Conservation (phyloP, 2,113 vertebrate genomes). For the Laterallus jamaicensis region DNA sequence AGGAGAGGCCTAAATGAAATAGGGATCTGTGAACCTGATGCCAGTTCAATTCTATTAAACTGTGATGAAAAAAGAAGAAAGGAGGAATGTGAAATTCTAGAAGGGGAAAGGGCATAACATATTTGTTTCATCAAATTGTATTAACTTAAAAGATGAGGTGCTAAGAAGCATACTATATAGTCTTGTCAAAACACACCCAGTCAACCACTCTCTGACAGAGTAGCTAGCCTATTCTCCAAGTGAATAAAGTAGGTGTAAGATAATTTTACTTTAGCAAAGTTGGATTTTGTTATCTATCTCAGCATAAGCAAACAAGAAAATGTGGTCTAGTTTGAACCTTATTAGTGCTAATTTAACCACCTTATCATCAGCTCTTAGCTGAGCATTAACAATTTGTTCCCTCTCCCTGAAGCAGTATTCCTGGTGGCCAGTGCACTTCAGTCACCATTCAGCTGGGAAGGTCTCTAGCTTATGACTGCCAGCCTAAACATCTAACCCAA, state of each 20-base stretch:
- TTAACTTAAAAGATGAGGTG: constrained; percentile 33
- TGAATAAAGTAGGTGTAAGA: constrained; percentile 9
- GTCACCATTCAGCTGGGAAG: not conserved
- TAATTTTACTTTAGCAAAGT: not conserved
- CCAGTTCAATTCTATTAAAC: not conserved
- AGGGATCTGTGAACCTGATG: not conserved
- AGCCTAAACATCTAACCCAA: not conserved
- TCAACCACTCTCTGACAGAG: not conserved
- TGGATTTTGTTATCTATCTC: not conserved
- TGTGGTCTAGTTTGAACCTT: not conserved
- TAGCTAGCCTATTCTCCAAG: not conserved
- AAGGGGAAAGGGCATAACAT: not conserved
- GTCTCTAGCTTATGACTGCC: not conserved
- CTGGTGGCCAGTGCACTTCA: not conserved
- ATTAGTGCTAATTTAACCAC: not conserved
- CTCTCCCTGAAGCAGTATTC: not conserved
- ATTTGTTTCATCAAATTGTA: not conserved
- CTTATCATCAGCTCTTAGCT: not conserved
- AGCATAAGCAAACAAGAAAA: not conserved
- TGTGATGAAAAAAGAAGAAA: not conserved
- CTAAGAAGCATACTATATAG: not conserved
- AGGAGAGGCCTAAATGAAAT: not conserved
- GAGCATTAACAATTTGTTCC: not conserved
- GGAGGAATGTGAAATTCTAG: not conserved
- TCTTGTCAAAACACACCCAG: constrained; percentile 9